These are phyloP conservation scores for Paracanthobrama guichenoti DNA, from an alignment of 2,113 vertebrate genomes.

Conservation along the genomic window DNA sequence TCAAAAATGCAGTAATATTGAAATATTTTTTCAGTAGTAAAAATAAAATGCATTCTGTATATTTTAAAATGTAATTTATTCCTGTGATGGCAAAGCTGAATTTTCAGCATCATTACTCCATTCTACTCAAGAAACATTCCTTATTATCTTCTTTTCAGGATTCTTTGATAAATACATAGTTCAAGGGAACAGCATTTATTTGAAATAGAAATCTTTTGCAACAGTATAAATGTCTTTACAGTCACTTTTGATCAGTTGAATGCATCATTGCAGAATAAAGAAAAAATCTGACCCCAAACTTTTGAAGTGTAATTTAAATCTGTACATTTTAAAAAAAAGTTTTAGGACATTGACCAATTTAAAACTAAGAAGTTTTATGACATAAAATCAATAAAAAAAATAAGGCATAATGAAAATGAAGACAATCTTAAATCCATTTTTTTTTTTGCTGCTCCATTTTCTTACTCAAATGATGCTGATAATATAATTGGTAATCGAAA, in stretches of 20 bases:
- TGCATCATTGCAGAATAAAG: not conserved
- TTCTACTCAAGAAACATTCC: not conserved
- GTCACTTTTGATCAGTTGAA: not conserved
- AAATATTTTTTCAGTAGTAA: not conserved
- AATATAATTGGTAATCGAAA: not conserved
- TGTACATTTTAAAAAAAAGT: not conserved
- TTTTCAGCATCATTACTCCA: not conserved
- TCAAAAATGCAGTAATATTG: not conserved
- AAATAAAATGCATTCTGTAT: too few species aligned
- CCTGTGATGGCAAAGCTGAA: too few species aligned
- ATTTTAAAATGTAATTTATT: too few species aligned
- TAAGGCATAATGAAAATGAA: not conserved
- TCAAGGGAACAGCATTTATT: not conserved
- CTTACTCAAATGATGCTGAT: not conserved
- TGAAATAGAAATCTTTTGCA: not conserved
- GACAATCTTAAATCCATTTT: not conserved
- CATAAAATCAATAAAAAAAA: too few species aligned
- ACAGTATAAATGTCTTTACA: not conserved
- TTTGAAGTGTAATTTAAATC: not conserved
- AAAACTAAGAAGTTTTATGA: too few species aligned
- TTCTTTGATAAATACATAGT: not conserved
- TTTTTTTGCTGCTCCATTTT: too few species aligned
- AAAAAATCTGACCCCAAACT: not conserved
- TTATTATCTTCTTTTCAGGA: not conserved
- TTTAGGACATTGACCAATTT: too few species aligned